Percentiles rank a stretch among this genome's conserved stretches.
Evolutionary conservation across 2,888 invertebrate species (phyloP).

Genomic region (Saturnia japonica): DNA sequence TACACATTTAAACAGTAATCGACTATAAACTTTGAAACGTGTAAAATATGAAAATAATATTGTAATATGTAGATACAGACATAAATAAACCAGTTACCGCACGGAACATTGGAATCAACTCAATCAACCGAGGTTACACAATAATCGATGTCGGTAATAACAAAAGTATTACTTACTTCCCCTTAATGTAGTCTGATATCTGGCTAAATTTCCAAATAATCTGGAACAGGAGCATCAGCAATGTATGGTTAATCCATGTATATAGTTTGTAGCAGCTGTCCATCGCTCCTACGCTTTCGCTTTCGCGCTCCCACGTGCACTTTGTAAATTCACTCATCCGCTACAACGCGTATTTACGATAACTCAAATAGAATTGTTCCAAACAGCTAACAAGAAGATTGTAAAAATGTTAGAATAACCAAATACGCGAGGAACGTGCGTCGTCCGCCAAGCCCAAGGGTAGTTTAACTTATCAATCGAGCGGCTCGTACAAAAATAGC

Average conservation of each 20-base stretch:
- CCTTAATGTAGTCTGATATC: constrained; percentile 72
- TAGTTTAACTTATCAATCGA: constrained; percentile 55
- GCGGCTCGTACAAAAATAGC: constrained; percentile 61
- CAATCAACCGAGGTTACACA: constrained; percentile 15
- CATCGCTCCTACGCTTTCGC: constrained; percentile 62
- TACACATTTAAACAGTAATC: neutral
- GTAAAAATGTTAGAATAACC: constrained; percentile 26
- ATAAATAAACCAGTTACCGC: constrained; percentile 8
- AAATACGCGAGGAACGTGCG: constrained; percentile 39
- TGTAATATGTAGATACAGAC: neutral
- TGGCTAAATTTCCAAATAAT: constrained; percentile 79
- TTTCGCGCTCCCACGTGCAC: constrained; percentile 65
- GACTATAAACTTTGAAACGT: neutral
- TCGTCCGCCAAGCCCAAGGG: constrained; percentile 44
- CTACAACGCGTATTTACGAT: constrained; percentile 53
- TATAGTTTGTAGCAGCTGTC: constrained; percentile 74
- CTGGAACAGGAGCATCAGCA: constrained; percentile 74
- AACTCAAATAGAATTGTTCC: constrained; percentile 29
- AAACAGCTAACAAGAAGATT: constrained; percentile 33
- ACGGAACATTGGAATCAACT: constrained; percentile 2
- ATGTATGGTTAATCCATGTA: constrained; percentile 74
- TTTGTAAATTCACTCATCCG: constrained; percentile 75
- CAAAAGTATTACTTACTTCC: constrained; percentile 61
- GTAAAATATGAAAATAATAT: neutral
- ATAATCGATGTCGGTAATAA: constrained; percentile 18